Base-by-base conservation (phyloP, 1,140 invertebrate genomes). In the Pentalonia nigronervosa region DNA sequence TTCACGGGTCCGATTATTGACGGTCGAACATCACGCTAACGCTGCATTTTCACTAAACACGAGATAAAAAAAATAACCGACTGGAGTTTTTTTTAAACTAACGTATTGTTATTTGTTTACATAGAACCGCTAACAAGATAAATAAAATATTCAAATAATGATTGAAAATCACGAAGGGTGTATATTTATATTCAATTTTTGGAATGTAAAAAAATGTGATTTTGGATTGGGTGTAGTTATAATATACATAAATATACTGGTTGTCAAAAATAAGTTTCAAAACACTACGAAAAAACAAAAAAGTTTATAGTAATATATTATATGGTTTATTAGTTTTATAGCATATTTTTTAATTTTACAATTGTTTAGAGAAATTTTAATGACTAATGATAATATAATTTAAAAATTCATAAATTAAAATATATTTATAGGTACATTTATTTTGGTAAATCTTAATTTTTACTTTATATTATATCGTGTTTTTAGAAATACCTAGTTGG, bases 21-120 rank as follows among this genome's bases (percentile, higher is more conserved):
- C 81, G 91, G 91, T 93, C 91, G 25, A 92, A 93, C 76, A 93
- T 86, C 91, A 93, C 25, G 91, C 81, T 93, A 93, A 93, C 91
- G 81, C 36, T 36, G 91, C 91, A 84, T 93, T 84, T 93, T 86
- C 14, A 84, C 34, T 93, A 36, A 93, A 93, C 91, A 86, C 20
- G 34, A 50, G 48, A 56, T 93, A 93, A 93, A 91, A 81, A 91
- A 91, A 91, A 48, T 41, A 30, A 83, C 76, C 34, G 2, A 36
- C 47, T 48, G 48, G 34, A 86, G 81, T 93, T 92, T 53, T 47
- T n/a, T 47, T 81, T 53, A 41, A 53, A 36, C 48, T 30, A 48
- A 50, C 23, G 84, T 86, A 93, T 30, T 93, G 91, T 76, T 76
- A n/a, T 76, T 76, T 76, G 60, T 93, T 86, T 86, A 93, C 76